Evolutionary conservation across 2,113 vertebrate genomes (phyloP).

Genomic region (Seriola aureovittata): DNA sequence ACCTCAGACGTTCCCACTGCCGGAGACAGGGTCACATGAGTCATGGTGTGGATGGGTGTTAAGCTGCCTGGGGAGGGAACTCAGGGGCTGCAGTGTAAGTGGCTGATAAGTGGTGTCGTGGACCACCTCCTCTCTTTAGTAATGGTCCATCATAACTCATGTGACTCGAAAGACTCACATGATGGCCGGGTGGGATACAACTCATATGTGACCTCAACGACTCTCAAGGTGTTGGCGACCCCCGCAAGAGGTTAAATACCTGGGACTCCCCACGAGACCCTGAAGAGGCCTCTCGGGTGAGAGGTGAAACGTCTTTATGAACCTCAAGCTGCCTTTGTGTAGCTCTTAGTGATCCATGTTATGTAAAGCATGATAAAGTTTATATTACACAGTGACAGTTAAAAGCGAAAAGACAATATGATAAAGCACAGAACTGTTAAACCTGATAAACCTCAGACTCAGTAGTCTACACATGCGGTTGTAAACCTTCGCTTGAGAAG

Average conservation of each 20-base stretch:
- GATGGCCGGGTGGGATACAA: not conserved
- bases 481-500: not conserved
- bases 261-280: too few relatives aligned
- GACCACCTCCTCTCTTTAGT: too few relatives aligned
- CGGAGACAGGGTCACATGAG: not conserved
- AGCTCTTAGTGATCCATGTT: too few relatives aligned
- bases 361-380: not conserved
- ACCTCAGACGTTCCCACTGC: slow-evolving; percentile 7
- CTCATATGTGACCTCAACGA: not conserved
- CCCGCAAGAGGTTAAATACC: too few relatives aligned
- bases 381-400: not conserved
- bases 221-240: not conserved
- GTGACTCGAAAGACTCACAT: not conserved
- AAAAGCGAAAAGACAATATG: not conserved
- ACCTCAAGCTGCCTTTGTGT: too few relatives aligned
- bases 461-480: not conserved
- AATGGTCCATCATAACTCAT: too few relatives aligned
- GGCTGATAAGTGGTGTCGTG: too few relatives aligned
- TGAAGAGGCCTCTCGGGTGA: too few relatives aligned
- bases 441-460: not conserved
- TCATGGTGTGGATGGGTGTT: too few relatives aligned
- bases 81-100: too few relatives aligned
- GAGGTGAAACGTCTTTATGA: too few relatives aligned
- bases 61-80: too few relatives aligned
- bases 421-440: not conserved